Conservation (phyloP, 2,113 vertebrate species). For the Microcebus griseorufus region DNA sequence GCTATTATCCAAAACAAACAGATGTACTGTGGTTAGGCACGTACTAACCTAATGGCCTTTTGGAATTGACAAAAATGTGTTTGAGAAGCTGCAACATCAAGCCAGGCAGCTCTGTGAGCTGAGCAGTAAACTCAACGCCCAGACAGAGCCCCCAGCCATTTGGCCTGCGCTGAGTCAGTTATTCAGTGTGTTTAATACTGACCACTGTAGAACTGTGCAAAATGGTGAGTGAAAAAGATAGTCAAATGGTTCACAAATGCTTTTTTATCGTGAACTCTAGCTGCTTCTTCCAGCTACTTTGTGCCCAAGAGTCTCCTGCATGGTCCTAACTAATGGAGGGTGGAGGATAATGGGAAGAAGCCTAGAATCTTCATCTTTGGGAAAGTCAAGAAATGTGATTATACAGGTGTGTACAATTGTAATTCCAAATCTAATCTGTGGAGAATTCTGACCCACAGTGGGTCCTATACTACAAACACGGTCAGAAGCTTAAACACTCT, state of each 20-base stretch:
- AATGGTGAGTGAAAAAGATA: neutral
- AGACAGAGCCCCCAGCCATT: neutral
- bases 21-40: neutral
- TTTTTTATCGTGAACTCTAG: neutral
- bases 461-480: neutral
- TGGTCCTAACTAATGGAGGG: neutral
- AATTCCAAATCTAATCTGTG: neutral
- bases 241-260: neutral
- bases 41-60: conserved; percentile 25
- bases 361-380: neutral
- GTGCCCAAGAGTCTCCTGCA: neutral
- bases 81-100: neutral
- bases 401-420: neutral
- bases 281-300: neutral
- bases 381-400: neutral
- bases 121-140: neutral
- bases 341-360: neutral
- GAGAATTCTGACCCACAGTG: neutral
- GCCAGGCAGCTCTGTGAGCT: neutral
- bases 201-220: neutral
- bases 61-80: conserved; percentile 25
- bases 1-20: conserved; percentile 47
- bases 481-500: neutral
- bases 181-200: neutral
- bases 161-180: neutral